A percentile compares a stretch with the other conserved stretches of the same genome.
These are phyloP conservation scores for Psophia crepitans DNA, from an alignment of 2,113 vertebrate genomes.

Conservation along the genomic window DNA sequence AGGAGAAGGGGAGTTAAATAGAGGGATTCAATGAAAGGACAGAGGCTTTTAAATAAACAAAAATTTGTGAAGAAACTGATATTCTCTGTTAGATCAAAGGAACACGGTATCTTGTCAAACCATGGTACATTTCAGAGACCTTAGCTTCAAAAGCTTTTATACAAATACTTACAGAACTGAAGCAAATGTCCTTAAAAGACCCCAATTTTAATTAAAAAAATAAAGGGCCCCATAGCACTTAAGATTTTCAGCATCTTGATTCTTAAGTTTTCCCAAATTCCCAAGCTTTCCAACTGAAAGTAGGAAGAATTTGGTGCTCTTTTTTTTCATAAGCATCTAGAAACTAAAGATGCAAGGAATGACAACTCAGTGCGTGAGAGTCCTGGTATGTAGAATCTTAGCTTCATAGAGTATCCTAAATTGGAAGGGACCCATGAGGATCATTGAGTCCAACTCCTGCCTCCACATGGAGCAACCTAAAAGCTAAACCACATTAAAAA, in stretches of 20 bases:
- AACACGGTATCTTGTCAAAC: background rate
- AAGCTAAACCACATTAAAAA: background rate
- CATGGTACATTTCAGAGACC: background rate
- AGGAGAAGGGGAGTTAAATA: background rate
- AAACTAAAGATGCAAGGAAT: background rate
- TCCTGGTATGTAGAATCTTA: background rate
- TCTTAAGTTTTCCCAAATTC: background rate
- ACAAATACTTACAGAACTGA: background rate
- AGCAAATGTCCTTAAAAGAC: background rate
- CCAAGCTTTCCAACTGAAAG: accelerated
- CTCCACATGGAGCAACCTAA: background rate
- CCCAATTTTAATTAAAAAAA: background rate
- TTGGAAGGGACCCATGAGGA: background rate
- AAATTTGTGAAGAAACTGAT: background rate
- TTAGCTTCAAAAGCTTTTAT: background rate
- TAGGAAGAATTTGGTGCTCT: background rate
- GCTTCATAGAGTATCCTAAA: background rate
- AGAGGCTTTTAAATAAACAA: background rate
- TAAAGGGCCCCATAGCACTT: background rate
- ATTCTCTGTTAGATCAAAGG: background rate
- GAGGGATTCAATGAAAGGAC: background rate
- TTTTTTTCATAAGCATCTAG: background rate
- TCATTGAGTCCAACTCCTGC: background rate
- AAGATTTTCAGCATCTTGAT: background rate
- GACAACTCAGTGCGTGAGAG: background rate